Evolutionary conservation across 2,888 invertebrate genomes (phyloP), one percentile per base, ranked within the genome.

Genomic region (Amphipyra tragopoginis): DNA sequence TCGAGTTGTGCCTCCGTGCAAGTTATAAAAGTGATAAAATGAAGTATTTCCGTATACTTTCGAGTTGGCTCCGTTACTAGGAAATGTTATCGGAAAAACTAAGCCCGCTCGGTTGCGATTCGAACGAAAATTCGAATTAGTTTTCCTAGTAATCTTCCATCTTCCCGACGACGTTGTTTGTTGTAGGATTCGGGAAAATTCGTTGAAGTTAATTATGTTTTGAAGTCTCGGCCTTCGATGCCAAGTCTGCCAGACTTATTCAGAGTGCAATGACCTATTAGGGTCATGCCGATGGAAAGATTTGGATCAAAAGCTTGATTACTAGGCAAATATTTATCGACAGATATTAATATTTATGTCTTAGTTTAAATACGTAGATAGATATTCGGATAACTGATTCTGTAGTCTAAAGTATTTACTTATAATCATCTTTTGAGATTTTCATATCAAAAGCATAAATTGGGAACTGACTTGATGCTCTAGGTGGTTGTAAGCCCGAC

Each of bases 181-280:
- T 69, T 70, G 65, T 76, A 53, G 61, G 50, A 14, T 54, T 65
- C 33, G 14, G 40, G 44, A 54, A 66, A 65, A 62, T 51, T 51
- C 29, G 51, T 60, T 63, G 53, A 72, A 60, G 58, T 55, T 69
- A 69, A 72, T 64, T 54, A 52, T 68, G 56, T 69, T 68, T 64
- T 58, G 68, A 72, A 58, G 66, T 65, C 62, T 65, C 71, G 72
- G 57, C 40, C 57, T 68, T 54, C 63, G 72, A 58, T 73, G 79
- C 69, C 67, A 60, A 73, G 71, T 57, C 65, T 56, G 40, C 34
- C 39, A 33, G 43, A 49, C 49, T 44, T 47, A 29, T 52, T 55
- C 29, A 26, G 29, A 50, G 68, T 64, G 40, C 53, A 68, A 39
- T 45, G 58, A 59, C 50, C 57, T 48, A 1, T 26, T 47, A 15